Conservation (phyloP, 2,888 invertebrate species). For the Fragum whitleyi region DNA sequence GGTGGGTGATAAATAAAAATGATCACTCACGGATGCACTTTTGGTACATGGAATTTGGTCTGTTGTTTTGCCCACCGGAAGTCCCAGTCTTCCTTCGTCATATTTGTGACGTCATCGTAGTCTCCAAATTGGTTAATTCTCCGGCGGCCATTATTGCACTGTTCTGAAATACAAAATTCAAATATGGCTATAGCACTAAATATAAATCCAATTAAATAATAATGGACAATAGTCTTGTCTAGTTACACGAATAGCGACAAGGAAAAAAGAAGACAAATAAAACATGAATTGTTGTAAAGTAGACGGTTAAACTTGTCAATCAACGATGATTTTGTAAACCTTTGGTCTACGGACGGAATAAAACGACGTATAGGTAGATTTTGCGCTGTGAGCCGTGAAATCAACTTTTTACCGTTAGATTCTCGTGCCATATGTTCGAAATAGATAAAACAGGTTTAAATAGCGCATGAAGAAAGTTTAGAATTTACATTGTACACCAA, state of each 20-base stretch:
- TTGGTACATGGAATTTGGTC: slow-evolving; percentile 68
- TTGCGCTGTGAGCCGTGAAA: too few species aligned
- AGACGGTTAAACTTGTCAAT: not conserved
- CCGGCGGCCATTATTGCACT: not conserved
- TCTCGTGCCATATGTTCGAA: too few species aligned
- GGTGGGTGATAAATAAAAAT: too few species aligned
- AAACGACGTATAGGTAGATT: too few species aligned
- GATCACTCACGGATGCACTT: slow-evolving; percentile 70
- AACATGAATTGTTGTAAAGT: not conserved
- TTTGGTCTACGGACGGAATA: too few species aligned
- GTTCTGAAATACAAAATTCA: not conserved
- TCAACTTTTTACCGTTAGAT: too few species aligned
- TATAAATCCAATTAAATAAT: not conserved
- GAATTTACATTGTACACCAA: too few species aligned
- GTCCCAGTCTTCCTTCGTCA: slow-evolving; percentile 68
- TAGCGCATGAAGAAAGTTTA: too few species aligned
- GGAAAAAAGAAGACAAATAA: not conserved
- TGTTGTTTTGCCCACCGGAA: slow-evolving; percentile 67
- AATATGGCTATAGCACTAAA: not conserved
- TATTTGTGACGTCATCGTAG: slow-evolving; percentile 67
- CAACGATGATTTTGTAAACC: too few species aligned
- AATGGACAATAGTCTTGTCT: too few species aligned
- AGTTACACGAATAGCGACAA: not conserved
- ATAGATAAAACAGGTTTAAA: too few species aligned
- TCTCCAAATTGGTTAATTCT: slow-evolving; percentile 72